Evolutionary conservation across 2,797 vertebrate species (phyloP).

Genomic region (Malacoraja senta): DNA sequence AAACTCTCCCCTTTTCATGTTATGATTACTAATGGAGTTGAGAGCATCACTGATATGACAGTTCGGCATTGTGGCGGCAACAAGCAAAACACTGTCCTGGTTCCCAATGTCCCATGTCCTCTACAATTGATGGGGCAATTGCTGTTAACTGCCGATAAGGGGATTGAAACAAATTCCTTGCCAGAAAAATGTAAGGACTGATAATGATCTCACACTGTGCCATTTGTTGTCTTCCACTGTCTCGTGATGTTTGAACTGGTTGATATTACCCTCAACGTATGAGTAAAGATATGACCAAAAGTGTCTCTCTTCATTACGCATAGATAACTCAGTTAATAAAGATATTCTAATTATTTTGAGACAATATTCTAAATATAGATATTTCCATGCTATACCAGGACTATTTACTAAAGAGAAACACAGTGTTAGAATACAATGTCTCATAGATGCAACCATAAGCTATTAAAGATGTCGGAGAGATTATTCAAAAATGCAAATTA

Average conservation of each 20-base stretch:
- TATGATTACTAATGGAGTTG: background rate
- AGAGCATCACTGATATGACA: background rate
- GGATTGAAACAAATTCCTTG: background rate
- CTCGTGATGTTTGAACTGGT: background rate
- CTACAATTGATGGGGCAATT: background rate
- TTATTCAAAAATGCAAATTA: background rate
- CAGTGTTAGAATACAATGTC: background rate
- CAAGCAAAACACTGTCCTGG: background rate
- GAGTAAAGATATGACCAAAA: no score
- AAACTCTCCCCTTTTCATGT: background rate
- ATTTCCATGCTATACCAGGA: background rate
- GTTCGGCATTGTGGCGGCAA: background rate
- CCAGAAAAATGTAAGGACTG: background rate
- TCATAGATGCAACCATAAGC: background rate
- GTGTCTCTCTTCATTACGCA: background rate
- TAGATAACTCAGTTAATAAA: background rate
- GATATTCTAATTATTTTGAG: background rate
- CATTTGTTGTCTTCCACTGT: background rate
- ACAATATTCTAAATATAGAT: background rate
- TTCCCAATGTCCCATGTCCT: background rate
- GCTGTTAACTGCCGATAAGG: background rate
- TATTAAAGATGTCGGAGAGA: background rate
- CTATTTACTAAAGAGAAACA: background rate
- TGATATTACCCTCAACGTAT: background rate
- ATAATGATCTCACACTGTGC: background rate